Percentiles rank a stretch among this genome's conserved stretches.
Conservation (phyloP, 2,797 vertebrate genomes). For the Sebastolobus alascanus region DNA sequence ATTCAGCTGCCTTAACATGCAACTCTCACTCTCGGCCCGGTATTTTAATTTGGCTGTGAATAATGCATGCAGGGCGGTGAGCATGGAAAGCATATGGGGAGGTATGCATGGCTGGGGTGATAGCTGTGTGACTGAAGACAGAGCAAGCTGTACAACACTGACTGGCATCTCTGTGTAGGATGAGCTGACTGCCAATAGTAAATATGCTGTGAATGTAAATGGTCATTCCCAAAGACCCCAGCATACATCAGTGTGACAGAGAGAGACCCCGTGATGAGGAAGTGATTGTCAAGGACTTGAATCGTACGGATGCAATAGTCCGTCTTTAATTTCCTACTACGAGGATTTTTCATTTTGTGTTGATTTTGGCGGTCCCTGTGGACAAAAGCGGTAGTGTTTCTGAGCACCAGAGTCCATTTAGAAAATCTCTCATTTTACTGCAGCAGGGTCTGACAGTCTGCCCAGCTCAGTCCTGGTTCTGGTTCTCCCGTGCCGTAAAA, state of each 20-base stretch:
- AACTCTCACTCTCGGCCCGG: constrained; percentile 50
- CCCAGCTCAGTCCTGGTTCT: no score
- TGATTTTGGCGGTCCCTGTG: no score
- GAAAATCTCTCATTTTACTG: no score
- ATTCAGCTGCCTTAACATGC: constrained; percentile 71
- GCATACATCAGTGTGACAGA: neutral
- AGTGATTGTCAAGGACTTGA: neutral
- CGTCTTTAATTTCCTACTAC: no score
- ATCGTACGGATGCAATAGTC: neutral
- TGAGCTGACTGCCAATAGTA: constrained; percentile 11
- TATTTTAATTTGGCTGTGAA: constrained; percentile 77
- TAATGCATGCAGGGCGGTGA: constrained; percentile 71
- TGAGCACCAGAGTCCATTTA: no score
- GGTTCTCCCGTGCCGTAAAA: no score
- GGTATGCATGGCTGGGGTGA: constrained; percentile 61
- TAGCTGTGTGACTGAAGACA: constrained; percentile 50
- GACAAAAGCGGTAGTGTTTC: no score
- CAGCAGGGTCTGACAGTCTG: no score
- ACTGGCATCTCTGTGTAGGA: constrained; percentile 42
- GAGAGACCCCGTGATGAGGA: neutral
- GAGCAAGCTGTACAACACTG: constrained; percentile 36
- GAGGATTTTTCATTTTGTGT: no score
- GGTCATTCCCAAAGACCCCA: constrained; percentile 9
- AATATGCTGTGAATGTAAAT: constrained; percentile 30
- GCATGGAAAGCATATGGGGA: constrained; percentile 47